Evolutionary conservation across 2,113 vertebrate genomes (phyloP).

Genomic region (Esox niger): DNA sequence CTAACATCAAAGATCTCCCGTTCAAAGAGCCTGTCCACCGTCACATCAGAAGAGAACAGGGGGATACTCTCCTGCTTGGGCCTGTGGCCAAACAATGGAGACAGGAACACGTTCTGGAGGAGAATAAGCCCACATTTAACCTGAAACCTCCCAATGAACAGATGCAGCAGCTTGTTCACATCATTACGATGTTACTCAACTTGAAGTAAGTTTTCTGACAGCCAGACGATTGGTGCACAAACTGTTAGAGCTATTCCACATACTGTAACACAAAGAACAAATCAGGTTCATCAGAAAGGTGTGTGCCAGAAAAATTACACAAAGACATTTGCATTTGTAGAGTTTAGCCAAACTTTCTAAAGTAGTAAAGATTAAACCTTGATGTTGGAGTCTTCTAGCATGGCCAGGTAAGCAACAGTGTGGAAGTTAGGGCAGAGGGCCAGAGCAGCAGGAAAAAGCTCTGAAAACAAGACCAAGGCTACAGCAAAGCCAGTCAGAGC

Average conservation of each 20-base stretch:
- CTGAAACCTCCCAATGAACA: background rate
- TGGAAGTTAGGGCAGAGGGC: slow-evolving; percentile 17
- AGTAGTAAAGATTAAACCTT: background rate
- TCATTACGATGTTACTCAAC: background rate
- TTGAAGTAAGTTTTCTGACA: slow-evolving; percentile 7
- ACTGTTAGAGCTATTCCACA: background rate
- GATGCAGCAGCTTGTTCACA: background rate
- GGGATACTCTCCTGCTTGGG: background rate
- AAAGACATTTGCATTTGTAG: background rate
- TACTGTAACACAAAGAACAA: background rate
- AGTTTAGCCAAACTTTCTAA: background rate
- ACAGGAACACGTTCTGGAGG: background rate
- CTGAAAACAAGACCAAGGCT: slow-evolving; percentile 5
- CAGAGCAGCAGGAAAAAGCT: slow-evolving; percentile 32
- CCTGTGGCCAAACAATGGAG: background rate
- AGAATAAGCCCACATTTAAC: background rate
- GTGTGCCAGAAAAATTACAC: background rate
- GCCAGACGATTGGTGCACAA: background rate
- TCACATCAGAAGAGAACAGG: background rate
- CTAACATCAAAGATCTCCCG: slow-evolving; percentile 40
- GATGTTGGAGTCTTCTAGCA: background rate
- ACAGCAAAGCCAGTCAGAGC: slow-evolving; percentile 19
- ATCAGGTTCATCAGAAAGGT: slow-evolving; percentile 6
- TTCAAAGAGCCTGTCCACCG: slow-evolving; percentile 23
- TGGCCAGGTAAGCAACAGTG: no score